Evolutionary conservation across 2,888 invertebrate species (phyloP).

Genomic region (Brenthis hecate): DNA sequence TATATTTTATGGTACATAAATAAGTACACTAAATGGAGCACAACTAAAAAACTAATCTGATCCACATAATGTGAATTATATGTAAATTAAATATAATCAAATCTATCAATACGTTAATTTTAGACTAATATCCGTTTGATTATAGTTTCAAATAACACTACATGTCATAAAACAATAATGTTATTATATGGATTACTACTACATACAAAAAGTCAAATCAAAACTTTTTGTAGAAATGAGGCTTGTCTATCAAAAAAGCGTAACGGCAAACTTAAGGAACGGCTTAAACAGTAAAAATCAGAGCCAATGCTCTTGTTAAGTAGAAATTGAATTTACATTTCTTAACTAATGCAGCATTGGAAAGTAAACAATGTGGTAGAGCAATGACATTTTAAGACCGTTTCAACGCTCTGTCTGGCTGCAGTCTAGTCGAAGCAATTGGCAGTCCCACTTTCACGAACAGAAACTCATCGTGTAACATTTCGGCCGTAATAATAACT

Average conservation of each 20-base stretch:
- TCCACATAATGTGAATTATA: no score
- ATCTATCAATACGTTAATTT: not conserved
- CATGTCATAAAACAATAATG: conserved; percentile 10
- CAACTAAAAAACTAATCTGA: no score
- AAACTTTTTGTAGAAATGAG: conserved; percentile 10
- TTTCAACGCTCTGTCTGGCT: conserved; percentile 56
- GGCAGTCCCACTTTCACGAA: conserved; percentile 74
- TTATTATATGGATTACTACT: conserved; percentile 10
- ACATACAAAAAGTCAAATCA: conserved; percentile 10
- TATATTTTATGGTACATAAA: no score
- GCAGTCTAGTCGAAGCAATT: conserved; percentile 73
- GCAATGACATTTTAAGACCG: not conserved
- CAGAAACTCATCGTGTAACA: conserved; percentile 58
- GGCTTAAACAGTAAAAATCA: not conserved
- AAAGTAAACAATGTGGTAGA: not conserved
- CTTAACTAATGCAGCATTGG: conserved; percentile 1
- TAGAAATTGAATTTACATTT: not conserved
- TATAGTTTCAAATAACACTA: conserved; percentile 14
- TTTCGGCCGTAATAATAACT: conserved; percentile 65
- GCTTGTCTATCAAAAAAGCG: conserved; percentile 14
- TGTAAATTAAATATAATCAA: no score
- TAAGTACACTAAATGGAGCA: no score
- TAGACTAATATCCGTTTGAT: not conserved
- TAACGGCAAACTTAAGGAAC: conserved; percentile 15
- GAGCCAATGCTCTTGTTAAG: conserved; percentile 4